Conservation (phyloP, 2,113 vertebrate species). For the Crotalus horridus region DNA sequence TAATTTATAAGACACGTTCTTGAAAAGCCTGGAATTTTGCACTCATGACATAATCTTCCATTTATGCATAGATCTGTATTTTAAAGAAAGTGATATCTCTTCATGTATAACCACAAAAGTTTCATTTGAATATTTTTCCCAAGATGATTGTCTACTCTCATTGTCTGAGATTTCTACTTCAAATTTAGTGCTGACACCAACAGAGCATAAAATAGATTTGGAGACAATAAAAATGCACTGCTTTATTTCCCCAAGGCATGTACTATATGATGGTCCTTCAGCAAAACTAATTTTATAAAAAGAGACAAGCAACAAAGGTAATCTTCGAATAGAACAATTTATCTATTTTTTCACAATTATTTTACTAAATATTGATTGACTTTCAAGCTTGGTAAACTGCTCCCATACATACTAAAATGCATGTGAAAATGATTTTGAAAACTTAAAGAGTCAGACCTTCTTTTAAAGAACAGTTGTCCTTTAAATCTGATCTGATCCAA, state of each 20-base stretch:
- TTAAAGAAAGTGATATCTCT: slow-evolving; percentile 18
- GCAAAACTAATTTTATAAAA: slow-evolving; percentile 60
- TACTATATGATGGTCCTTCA: slow-evolving; percentile 56
- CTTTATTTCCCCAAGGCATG: slow-evolving; percentile 65
- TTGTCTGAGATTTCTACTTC: slow-evolving; percentile 51
- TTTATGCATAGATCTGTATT: slow-evolving; percentile 9
- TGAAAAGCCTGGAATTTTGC: neutral
- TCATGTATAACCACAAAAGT: neutral
- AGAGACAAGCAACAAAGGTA: slow-evolving; percentile 56
- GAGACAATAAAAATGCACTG: slow-evolving; percentile 61
- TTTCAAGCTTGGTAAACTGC: slow-evolving; percentile 30
- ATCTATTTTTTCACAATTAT: slow-evolving; percentile 43
- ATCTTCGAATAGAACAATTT: slow-evolving; percentile 52
- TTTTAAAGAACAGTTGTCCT: neutral
- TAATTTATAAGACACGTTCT: neutral
- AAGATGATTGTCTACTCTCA: slow-evolving; percentile 40
- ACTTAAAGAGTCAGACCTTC: neutral
- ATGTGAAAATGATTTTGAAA: neutral
- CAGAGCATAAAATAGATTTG: slow-evolving; percentile 63
- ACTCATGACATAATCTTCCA: neutral
- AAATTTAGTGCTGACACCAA: slow-evolving; percentile 57
- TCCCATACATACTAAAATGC: neutral
- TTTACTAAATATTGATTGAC: slow-evolving; percentile 55
- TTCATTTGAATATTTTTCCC: slow-evolving; percentile 32
- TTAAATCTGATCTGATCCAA: neutral